Base-by-base conservation (phyloP, 1,140 invertebrate genomes). In the Pectinophora gossypiella region DNA sequence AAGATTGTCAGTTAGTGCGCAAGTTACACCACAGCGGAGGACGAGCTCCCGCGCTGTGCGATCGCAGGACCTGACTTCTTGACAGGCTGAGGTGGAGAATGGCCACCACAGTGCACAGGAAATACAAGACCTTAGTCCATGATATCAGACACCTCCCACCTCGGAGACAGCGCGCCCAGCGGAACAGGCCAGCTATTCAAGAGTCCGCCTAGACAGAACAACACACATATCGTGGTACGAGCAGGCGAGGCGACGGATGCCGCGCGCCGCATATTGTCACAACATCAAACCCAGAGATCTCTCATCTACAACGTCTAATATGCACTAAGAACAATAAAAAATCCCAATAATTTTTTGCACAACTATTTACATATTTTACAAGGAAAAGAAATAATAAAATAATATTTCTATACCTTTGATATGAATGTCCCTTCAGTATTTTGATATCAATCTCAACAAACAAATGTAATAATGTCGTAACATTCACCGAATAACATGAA, bases 321-420 rank as follows among this genome's bases (percentile, higher is more conserved):
- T 57, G 63, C 40, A 57, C 54, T 68, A 65, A 58, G 13, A 62
- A 58, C 42, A 56, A 57, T 55, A 44, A 61, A 59, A 65, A 66
- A 63, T 58, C 59, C 60, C 42, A 62, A 71, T 68, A 57, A 60
- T 60, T 64, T 71, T 66, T 57, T 74, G 72, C 66, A 68, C 66
- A 70, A 72, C 62, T 85, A 85, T 85, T 77, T 85, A 85, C 81
- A 85, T 85, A 78, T 85, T 74, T 74, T 85, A 85, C 81, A 85
- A 78, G 60, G 71, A 56, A 76, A 79, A 72, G 74, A 77, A 79
- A 79, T 64, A 65, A 76, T 78, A 76, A 44, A 75, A 76, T 74
- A 70, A 72, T 67, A 76, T 75, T 74, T 76, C 69, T 76, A 76
- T 64, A 69, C 68, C 69, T 76, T 74, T 75, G 76, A 82, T 78